Evolutionary conservation across 1,140 invertebrate species (phyloP), one percentile per base, ranked within the genome.

Genomic region (Caenorhabditis brenneri): DNA sequence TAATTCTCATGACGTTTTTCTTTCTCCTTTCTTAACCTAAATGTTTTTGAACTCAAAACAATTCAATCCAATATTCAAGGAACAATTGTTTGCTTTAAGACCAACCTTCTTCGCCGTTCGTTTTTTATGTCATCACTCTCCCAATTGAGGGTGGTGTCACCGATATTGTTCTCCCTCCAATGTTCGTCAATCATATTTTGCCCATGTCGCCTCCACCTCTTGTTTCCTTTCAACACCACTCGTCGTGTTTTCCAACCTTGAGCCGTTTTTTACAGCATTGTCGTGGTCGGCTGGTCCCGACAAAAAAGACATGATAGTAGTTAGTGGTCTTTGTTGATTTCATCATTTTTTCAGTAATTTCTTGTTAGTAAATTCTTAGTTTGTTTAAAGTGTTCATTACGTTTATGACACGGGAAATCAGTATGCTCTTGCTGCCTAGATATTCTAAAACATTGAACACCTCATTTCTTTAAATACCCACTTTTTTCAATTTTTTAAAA

Each of bases 141-240:
- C 69, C 16, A 69, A 69, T 78, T n/a, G 42, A 51, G 29, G 74
- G 39, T 51, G 39, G 74, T 79, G 74, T 48, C 39, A 48, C 22
- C 39, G 42, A 27, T 79, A 12, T 79, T 39, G 60, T 42, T 10
- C 24, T 65, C n/a, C 19, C 22, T 74, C 24, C 0, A 42, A 74
- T 74, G 65, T 42, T 74, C 36, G 65, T 74, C 36, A 74, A 74
- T 74, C 65, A 74, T 74, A 74, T 39, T 42, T 42, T 9, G 16
- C 27, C 31, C 58, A 65, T n/a, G 31, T 39, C 33, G 16, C 29
- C 36, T 74, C 22, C 36, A 46, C n/a, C n/a, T 36, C 31, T 39
- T 24, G 19, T n/a, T 19, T 36, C 60, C 60, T 42, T 42, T 74
- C 33, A 24, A 24, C 33, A 39, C 36, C 65, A 74, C 58, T 39